phyloP scores from a whole-genome alignment of 1,140 invertebrate species.

The Dolichoris vasculosae region DNA sequence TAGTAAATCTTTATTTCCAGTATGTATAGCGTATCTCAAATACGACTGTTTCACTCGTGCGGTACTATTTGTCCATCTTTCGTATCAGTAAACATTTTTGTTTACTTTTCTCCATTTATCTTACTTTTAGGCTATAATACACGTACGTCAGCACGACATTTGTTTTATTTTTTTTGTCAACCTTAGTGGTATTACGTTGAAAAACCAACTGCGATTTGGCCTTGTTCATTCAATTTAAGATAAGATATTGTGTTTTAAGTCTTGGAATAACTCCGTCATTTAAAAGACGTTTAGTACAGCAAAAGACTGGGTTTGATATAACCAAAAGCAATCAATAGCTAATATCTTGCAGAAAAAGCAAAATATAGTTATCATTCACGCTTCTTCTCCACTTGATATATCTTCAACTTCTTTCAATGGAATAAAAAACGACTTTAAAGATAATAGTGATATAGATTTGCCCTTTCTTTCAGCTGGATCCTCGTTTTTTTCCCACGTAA shows the following conservation, averaged over 20 bases:
- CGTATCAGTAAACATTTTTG: conserved; percentile 52
- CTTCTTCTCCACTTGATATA: conserved; percentile 67
- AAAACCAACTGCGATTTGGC: conserved; percentile 64
- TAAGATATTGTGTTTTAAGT: conserved; percentile 42
- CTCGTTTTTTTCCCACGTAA: conserved; percentile 76
- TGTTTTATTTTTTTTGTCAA: conserved; percentile 55
- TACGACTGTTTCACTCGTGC: conserved; percentile 56
- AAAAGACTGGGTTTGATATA: conserved; percentile 39
- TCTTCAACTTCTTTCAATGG: conserved; percentile 76
- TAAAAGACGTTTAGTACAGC: conserved; percentile 39
- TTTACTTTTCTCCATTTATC: conserved; percentile 41
- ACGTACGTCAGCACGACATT: conserved; percentile 58
- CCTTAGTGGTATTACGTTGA: conserved; percentile 52
- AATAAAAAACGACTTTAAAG: conserved; percentile 78
- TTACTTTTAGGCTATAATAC: conserved; percentile 65
- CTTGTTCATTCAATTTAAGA: conserved; percentile 53
- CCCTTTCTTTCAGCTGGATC: conserved; percentile 76
- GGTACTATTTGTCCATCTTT: conserved; percentile 54
- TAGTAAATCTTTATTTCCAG: conserved; percentile 66
- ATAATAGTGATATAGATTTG: conserved; percentile 76
- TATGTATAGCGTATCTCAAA: conserved; percentile 67
- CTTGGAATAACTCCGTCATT: conserved; percentile 50
- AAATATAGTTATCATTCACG: conserved; percentile 54
- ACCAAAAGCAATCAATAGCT: conserved; percentile 47
- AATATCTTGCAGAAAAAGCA: conserved; percentile 51